phyloP scores from a whole-genome alignment of 2,113 vertebrate genomes.

The Periophthalmodon schlosseri region DNA sequence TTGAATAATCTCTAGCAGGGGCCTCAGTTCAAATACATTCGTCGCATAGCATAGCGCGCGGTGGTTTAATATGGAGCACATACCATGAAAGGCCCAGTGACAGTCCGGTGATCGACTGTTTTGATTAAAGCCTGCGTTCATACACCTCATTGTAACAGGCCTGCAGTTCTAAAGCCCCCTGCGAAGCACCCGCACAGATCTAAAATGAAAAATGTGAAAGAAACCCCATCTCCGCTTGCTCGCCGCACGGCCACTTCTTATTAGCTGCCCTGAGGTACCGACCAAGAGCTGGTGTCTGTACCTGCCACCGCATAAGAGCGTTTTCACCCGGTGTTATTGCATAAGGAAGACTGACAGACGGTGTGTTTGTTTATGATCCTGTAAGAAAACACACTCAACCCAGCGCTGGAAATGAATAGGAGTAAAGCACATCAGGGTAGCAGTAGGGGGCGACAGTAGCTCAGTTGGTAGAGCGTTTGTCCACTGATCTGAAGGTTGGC shows the following conservation, averaged over 20 bases:
- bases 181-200: constrained; percentile 29
- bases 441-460: too few relatives aligned
- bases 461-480: too few relatives aligned
- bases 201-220: constrained; percentile 53
- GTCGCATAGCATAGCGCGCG: background rate
- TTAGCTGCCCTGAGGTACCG: constrained; percentile 39
- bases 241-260: constrained; percentile 32
- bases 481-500: too few relatives aligned
- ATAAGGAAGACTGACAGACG: constrained; percentile 7
- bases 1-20: background rate
- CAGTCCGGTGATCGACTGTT: constrained; percentile 53
- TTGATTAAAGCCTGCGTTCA: constrained; percentile 54
- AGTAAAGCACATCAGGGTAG: too few relatives aligned
- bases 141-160: constrained; percentile 41
- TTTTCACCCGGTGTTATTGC: constrained; percentile 34
- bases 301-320: constrained; percentile 45
- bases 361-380: background rate
- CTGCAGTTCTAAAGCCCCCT: constrained; percentile 21
- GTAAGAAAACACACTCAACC: background rate
- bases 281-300: constrained; percentile 37
- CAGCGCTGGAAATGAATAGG: too few relatives aligned
- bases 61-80: constrained; percentile 20
- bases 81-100: constrained; percentile 14
- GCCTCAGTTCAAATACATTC: constrained; percentile 15
- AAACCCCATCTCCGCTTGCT: constrained; percentile 22